Conservation (phyloP, 2,113 vertebrate genomes). For the Pomatorhinus ruficollis region DNA sequence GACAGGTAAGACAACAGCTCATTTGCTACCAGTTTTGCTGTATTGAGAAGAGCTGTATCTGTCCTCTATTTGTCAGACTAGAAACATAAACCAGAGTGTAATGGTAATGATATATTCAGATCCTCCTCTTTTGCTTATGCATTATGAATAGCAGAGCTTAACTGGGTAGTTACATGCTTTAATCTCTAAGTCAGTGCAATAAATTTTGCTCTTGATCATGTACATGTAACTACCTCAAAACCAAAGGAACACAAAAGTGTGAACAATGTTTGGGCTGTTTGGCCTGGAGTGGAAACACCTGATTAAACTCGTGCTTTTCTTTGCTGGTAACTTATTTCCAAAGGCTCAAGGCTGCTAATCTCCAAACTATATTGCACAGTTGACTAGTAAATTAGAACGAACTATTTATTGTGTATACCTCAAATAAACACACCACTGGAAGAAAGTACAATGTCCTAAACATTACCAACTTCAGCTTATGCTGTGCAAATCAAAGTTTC, state of each 20-base stretch:
- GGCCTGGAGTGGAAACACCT: neutral
- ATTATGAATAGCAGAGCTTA: neutral
- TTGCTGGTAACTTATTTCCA: neutral
- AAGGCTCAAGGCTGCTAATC: neutral
- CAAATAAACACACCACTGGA: neutral
- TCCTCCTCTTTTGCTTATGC: neutral
- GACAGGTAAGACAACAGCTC: neutral
- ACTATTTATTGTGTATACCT: neutral
- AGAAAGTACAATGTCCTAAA: neutral
- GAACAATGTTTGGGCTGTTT: neutral
- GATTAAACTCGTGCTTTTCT: neutral
- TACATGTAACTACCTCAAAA: neutral
- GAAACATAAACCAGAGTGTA: neutral
- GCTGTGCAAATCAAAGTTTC: neutral
- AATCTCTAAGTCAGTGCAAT: neutral
- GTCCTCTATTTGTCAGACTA: neutral
- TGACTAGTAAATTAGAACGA: neutral
- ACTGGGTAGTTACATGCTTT: neutral
- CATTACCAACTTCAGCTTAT: neutral
- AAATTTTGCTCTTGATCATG: neutral
- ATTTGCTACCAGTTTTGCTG: neutral
- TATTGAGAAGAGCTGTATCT: neutral
- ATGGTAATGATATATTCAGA: neutral
- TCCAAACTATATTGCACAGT: neutral
- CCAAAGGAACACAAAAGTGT: neutral